These are phyloP conservation scores for Platycheirus albimanus DNA, from an alignment of 2,888 invertebrate genomes.

Conservation along the genomic window DNA sequence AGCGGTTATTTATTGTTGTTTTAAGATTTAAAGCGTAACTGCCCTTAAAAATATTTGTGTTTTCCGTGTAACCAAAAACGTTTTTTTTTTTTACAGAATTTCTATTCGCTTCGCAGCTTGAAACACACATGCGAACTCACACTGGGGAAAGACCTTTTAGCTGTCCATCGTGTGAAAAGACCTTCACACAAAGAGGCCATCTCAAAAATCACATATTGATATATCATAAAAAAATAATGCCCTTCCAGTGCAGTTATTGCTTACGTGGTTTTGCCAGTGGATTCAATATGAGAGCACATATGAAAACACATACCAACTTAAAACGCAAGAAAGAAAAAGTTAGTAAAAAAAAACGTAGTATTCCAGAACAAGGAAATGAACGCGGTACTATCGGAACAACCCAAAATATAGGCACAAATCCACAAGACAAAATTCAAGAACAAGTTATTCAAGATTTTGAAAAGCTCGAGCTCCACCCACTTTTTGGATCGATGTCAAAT, in stretches of 20 bases:
- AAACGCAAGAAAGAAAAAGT: not conserved
- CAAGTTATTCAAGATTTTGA: constrained; percentile 17
- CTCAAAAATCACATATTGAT: constrained; percentile 83
- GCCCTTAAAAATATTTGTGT: too few relatives aligned
- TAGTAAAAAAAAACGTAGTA: not conserved
- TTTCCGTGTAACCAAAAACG: too few relatives aligned
- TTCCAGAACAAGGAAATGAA: not conserved
- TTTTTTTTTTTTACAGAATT: constrained; percentile 6
- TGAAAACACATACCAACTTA: constrained; percentile 4
- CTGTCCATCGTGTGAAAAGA: constrained; percentile 84
- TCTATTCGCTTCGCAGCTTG: constrained; percentile 80
- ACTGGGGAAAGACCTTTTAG: constrained; percentile 85
- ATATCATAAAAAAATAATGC: constrained; percentile 20
- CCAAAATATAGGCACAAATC: not conserved
- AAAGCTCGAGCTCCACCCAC: constrained; percentile 16
- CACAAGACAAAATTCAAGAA: not conserved
- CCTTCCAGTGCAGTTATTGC: constrained; percentile 9
- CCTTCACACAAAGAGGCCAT: constrained; percentile 86
- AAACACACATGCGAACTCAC: constrained; percentile 84
- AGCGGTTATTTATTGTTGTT: too few relatives aligned
- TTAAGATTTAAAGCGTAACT: too few relatives aligned
- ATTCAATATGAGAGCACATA: constrained; percentile 14
- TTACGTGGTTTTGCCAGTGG: constrained; percentile 11
- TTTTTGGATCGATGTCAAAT: constrained; percentile 23
- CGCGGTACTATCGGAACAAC: not conserved